These are phyloP conservation scores for Meriones psammophilus DNA, from an alignment of 2,797 vertebrate genomes.

Conservation along the genomic window DNA sequence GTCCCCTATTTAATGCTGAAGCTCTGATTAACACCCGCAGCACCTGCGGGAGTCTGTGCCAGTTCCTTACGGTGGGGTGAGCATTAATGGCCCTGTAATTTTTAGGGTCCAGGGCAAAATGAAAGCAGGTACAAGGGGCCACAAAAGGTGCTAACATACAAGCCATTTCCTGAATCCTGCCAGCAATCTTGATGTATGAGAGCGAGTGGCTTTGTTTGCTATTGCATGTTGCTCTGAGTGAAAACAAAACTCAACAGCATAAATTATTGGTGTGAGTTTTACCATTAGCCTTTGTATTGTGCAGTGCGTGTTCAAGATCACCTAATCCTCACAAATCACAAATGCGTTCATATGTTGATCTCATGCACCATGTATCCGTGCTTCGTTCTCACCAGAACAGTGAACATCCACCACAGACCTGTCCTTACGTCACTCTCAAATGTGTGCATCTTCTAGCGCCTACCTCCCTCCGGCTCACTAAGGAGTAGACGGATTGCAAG, in stretches of 20 bases:
- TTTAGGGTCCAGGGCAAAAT: not conserved
- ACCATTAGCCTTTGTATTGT: not conserved
- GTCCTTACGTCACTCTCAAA: not conserved
- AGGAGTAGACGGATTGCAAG: too few relatives aligned
- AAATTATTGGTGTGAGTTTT: conserved; percentile 1
- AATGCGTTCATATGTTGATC: not conserved
- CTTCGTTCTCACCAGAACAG: not conserved
- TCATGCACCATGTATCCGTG: rapidly evolving
- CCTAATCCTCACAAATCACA: not conserved
- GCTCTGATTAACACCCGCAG: not conserved
- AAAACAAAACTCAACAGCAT: not conserved
- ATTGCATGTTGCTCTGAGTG: not conserved
- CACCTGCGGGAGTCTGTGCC: not conserved
- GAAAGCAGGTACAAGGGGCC: not conserved
- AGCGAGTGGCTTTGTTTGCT: too few relatives aligned
- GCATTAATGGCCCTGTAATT: not conserved
- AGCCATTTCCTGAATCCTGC: not conserved
- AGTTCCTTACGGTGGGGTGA: not conserved
- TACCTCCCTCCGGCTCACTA: not conserved
- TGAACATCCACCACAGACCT: not conserved
- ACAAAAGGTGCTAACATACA: not conserved
- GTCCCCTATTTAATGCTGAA: not conserved
- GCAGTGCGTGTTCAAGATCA: not conserved
- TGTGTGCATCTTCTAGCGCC: too few relatives aligned
- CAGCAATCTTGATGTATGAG: not conserved